Percentiles rank a stretch among this genome's conserved stretches.
Conservation (phyloP, 2,113 vertebrate genomes). For the Hystrix cristata region DNA sequence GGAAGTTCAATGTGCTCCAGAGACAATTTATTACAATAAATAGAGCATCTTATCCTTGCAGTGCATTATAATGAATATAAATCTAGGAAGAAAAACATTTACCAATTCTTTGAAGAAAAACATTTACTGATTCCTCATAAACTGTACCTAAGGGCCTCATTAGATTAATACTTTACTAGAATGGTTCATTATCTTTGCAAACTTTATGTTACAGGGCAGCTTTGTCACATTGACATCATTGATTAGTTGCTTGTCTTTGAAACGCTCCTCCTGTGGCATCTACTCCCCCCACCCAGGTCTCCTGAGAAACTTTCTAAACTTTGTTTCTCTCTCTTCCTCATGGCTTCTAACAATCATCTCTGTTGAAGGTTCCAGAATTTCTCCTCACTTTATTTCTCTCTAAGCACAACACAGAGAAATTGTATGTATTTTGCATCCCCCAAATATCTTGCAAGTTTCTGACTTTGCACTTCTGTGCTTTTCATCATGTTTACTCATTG, state of each 20-base stretch:
- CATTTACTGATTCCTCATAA: slow-evolving; percentile 67
- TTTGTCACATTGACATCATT: not conserved
- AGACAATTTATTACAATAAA: slow-evolving; percentile 79
- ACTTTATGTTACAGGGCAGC: not conserved
- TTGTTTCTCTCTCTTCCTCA: not conserved
- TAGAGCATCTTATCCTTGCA: slow-evolving; percentile 64
- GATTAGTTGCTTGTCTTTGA: not conserved
- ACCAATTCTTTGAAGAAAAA: slow-evolving; percentile 29
- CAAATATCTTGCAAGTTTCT: not conserved
- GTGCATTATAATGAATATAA: slow-evolving; percentile 69
- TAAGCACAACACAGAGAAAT: not conserved
- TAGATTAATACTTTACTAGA: slow-evolving; percentile 63
- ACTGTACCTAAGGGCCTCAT: slow-evolving; percentile 62
- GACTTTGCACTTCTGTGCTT: not conserved
- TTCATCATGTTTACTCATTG: not conserved
- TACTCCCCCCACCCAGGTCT: not conserved
- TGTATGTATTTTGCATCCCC: not conserved
- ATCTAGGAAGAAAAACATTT: slow-evolving; percentile 55
- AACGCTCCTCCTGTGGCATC: not conserved
- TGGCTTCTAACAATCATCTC: not conserved
- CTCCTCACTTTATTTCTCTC: not conserved
- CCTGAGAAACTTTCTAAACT: not conserved
- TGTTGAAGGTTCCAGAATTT: not conserved
- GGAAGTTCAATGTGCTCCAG: slow-evolving; percentile 70
- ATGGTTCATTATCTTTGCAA: slow-evolving; percentile 37